Percentiles rank a stretch among this genome's conserved stretches.
Conservation (phyloP, 2,888 invertebrate genomes). For the Malthinus seriepunctatus region DNA sequence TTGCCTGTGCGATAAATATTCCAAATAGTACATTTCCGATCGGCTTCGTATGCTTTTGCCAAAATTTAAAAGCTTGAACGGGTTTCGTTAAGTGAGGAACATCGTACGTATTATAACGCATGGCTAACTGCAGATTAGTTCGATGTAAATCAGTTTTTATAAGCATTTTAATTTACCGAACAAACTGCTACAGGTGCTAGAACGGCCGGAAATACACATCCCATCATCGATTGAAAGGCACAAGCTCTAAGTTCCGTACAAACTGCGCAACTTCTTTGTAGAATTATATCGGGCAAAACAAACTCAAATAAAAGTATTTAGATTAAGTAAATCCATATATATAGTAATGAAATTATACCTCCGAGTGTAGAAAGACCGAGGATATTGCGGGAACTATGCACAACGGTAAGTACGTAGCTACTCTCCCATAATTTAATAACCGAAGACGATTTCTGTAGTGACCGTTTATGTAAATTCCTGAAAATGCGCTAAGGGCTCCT, state of each 20-base stretch:
- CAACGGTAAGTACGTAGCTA: constrained; percentile 65
- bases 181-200: constrained; percentile 64
- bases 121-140: constrained; percentile 61
- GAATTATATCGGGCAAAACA: constrained; percentile 60
- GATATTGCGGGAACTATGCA: constrained; percentile 63
- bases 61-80: constrained; percentile 58
- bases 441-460: constrained; percentile 66
- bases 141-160: not conserved
- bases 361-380: constrained; percentile 60
- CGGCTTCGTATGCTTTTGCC: constrained; percentile 60
- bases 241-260: constrained; percentile 67
- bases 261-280: constrained; percentile 66
- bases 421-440: constrained; percentile 61
- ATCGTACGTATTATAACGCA: constrained; percentile 64
- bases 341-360: constrained; percentile 50
- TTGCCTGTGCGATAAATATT: constrained; percentile 58
- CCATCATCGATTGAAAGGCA: constrained; percentile 58
- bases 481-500: constrained; percentile 57
- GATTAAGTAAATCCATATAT: constrained; percentile 2
- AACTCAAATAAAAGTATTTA: constrained; percentile 51
- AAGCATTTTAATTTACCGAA: constrained; percentile 56
- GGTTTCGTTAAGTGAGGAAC: constrained; percentile 65
- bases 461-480: constrained; percentile 65
- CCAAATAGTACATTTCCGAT: constrained; percentile 57
- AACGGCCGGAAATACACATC: constrained; percentile 64